phyloP scores from a whole-genome alignment of 2,113 vertebrate species.

The Typhlomys cinereus region DNA sequence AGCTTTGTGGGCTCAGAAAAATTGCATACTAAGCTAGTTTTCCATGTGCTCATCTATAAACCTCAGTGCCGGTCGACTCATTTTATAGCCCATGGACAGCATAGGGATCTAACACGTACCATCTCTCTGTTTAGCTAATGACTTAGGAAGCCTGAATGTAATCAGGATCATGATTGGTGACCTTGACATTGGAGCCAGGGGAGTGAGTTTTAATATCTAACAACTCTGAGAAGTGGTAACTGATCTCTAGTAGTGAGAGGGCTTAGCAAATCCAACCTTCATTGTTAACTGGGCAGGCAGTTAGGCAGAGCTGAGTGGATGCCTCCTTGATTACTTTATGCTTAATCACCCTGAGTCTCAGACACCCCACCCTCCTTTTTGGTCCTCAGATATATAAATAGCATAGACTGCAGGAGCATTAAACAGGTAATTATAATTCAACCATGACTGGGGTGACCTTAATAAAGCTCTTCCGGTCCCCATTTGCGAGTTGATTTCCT shows the following conservation, averaged over 20 bases:
- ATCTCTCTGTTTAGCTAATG: not conserved
- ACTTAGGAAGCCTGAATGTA: not conserved
- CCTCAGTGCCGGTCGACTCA: not conserved
- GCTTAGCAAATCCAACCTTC: not conserved
- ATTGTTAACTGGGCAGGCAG: not conserved
- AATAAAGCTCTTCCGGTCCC: not conserved
- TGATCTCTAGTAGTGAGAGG: not conserved
- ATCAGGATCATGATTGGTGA: not conserved
- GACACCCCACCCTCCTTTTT: not conserved
- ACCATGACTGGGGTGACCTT: not conserved
- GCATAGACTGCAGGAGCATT: not conserved
- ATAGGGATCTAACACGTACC: not conserved
- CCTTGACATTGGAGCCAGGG: constrained; percentile 25
- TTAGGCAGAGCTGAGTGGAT: not conserved
- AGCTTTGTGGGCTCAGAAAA: constrained; percentile 22
- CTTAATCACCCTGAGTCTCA: not conserved
- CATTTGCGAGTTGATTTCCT: constrained; percentile 22
- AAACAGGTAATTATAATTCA: constrained; percentile 48
- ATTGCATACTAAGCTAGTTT: not conserved
- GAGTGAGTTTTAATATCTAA: constrained; percentile 15
- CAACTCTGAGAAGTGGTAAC: not conserved
- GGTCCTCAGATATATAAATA: not conserved
- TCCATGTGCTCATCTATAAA: not conserved
- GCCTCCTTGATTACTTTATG: not conserved
- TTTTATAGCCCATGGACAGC: not conserved